Base-by-base conservation (phyloP, 2,888 invertebrate species). In the Copidosoma aretas region DNA sequence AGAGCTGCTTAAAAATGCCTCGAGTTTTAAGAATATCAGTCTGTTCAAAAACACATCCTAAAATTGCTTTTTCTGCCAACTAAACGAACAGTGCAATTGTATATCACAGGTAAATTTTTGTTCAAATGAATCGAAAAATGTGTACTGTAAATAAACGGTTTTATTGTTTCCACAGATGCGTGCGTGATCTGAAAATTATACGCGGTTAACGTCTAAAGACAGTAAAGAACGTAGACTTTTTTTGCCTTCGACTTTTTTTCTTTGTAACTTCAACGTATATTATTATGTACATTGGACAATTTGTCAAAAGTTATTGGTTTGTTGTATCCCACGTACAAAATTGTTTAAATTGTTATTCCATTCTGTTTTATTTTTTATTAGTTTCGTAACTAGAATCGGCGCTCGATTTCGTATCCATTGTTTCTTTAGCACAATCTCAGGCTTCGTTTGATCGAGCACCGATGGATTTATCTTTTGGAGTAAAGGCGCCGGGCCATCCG, bases 1-100 rank as follows among this genome's bases (percentile, higher is more conserved):
- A 1, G 77, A 78, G 24, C 61, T 79, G 17, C 57, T 81, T 10
- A 78, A 70, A 54, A 79, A 79, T 49, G 77, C 74, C 1, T 75
- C 78, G 4, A 71, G 72, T 5, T 60, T 78, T n/a, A 71, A 72
- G 14, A 81, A 70, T 64, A 49, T 60, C 17, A 71, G 17, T 15
- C n/a, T 56, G 14, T 10, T 66, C 8, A 71, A 68, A 67, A 54
- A 21, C 21, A n/a, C n/a, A 17, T 51, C 57, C 8, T 51, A 54
- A 46, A 2, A 17, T n/a, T n/a, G n/a, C n/a, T n/a, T n/a, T n/a
- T n/a, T n/a, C n/a, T 21, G 15, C 21, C 32, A 46, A 43, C 46
- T 1, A 22, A 32, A 46, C 17, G 41, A 17, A 8, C 32, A 32
- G 32, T 8, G 32, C 8, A 32, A 5, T 32, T 3, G 4, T 32